These are phyloP conservation scores for Ceuthmochares aereus DNA, from an alignment of 2,113 vertebrate species.

Conservation along the genomic window DNA sequence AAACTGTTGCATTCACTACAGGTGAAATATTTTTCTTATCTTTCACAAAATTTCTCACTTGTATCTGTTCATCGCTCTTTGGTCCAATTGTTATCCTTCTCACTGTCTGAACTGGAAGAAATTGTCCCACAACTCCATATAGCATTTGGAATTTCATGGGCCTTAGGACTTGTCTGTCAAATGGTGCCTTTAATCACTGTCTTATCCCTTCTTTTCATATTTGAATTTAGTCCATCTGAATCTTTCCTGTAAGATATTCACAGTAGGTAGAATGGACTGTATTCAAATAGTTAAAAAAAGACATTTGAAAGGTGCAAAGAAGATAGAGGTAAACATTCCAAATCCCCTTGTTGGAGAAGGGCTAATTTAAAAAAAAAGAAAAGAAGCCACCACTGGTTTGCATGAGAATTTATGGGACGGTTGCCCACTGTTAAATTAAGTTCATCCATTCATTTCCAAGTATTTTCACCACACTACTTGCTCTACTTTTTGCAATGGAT, in stretches of 20 bases:
- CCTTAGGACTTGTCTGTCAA: not conserved
- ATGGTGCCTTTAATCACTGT: not conserved
- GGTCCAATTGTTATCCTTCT: not conserved
- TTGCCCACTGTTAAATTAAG: constrained; percentile 79
- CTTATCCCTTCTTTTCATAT: not conserved
- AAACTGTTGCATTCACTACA: not conserved
- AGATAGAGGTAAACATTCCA: constrained; percentile 61
- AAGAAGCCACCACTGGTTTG: constrained; percentile 71
- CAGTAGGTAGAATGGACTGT: not conserved
- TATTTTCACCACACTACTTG: constrained; percentile 72
- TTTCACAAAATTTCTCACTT: not conserved
- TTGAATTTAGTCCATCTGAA: not conserved
- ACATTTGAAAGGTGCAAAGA: constrained; percentile 62
- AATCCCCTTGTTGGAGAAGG: constrained; percentile 61
- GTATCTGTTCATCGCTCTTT: not conserved
- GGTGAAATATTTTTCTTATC: constrained; percentile 28
- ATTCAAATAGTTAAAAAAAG: constrained; percentile 56
- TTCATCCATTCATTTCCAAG: constrained; percentile 79
- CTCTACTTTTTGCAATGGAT: constrained; percentile 71
- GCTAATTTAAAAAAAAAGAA: constrained; percentile 40
- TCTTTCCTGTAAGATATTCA: not conserved
- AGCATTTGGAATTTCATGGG: not conserved
- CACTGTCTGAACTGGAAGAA: not conserved
- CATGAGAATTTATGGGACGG: constrained; percentile 74
- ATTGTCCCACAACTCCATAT: not conserved